A percentile compares a stretch with the other conserved stretches of the same genome.
These are phyloP conservation scores for Triops longicaudatus DNA, from an alignment of 1,140 invertebrate species.

Conservation along the genomic window DNA sequence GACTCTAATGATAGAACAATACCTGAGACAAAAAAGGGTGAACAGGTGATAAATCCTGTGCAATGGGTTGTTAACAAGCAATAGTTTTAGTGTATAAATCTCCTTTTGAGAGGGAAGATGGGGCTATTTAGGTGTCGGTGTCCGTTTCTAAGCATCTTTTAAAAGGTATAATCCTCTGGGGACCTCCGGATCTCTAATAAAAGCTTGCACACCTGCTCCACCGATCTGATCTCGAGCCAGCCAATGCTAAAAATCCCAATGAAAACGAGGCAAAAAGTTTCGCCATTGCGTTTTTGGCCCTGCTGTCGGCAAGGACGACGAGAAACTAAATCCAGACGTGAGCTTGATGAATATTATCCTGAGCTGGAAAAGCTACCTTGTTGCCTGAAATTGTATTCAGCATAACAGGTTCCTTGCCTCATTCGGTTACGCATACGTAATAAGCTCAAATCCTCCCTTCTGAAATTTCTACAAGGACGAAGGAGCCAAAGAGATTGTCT, in stretches of 20 bases:
- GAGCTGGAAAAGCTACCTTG: background rate
- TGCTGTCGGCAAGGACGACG: background rate
- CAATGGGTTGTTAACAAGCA: too few species aligned
- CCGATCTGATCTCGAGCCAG: background rate
- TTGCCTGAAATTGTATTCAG: background rate
- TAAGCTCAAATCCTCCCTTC: background rate
- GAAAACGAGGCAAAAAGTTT: background rate
- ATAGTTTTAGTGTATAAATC: too few species aligned
- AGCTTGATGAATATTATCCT: background rate
- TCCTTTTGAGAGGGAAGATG: too few species aligned
- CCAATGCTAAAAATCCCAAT: background rate
- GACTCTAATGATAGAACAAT: too few species aligned
- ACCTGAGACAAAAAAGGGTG: too few species aligned
- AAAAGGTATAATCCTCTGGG: too few species aligned
- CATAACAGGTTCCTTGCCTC: background rate
- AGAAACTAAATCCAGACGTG: background rate
- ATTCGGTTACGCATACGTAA: background rate
- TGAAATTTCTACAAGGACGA: too few species aligned
- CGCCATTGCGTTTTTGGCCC: conserved; percentile 6
- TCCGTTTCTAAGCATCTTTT: too few species aligned
- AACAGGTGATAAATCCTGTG: too few species aligned
- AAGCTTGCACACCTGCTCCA: background rate
- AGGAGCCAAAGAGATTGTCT: too few species aligned
- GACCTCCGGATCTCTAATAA: background rate
- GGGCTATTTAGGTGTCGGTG: too few species aligned